Base-by-base conservation (phyloP, 1,140 invertebrate species). In the Sycophaga agraensis region DNA sequence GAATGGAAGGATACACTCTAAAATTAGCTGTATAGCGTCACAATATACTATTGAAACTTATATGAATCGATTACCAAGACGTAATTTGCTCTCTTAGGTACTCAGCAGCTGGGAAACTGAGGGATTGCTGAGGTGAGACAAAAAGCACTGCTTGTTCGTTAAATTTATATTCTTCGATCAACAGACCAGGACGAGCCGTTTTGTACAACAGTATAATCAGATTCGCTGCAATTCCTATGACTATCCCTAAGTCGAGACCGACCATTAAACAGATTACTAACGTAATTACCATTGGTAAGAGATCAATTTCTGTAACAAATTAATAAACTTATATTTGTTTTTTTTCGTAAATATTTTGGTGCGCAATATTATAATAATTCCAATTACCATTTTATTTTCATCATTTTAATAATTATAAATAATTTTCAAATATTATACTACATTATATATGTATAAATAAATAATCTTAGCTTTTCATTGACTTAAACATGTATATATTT, bases 211-310 rank as follows among this genome's bases (percentile, higher is more conserved):
- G 72, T 59, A 90, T 82, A 2, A 88, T 63, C 14, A 91, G 67
- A 70, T 89, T 89, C 16, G 86, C 74, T 5, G 72, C 80, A 53
- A 90, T 87, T 4, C 90, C 90, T 60, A 87, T 81, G 3, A 90
- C 70, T 71, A 92, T 90, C 14, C 90, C 90, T 73, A 86, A 88
- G 75, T 91, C 87, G n/a, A 90, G 72, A 60, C 87, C 86, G 19
- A 86, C 69, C 21, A 83, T 72, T 21, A 91, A 68, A 59, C 86
- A 89, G 34, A 77, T 75, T 5, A 89, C 58, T 56, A 91, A 82
- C 4, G 89, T 89, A 4, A 84, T 75, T n/a, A 82, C 69, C 50
- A 86, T 80, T 16, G 87, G 85, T 40, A 90, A 72, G 6, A 91
- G 70, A 72, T 91, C 89, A 9, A 84, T 67, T 74, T 86, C 88